Conservation (phyloP, 1,140 invertebrate genomes). For the Drosophila parvula region DNA sequence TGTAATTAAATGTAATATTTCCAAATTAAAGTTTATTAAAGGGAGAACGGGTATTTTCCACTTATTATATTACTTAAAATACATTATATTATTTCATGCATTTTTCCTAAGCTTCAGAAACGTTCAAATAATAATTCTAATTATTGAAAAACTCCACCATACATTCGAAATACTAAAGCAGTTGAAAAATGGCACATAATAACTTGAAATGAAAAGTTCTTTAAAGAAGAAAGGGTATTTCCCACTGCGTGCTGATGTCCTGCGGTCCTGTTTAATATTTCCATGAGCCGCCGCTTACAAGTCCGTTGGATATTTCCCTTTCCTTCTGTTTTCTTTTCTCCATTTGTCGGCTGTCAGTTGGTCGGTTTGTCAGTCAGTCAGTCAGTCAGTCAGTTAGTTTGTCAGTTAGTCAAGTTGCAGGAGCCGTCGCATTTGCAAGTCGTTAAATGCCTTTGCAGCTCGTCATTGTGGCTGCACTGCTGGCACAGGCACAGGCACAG, state of each 20-base stretch:
- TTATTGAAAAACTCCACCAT: too few relatives aligned
- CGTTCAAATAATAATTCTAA: too few relatives aligned
- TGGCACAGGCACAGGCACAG: slow-evolving; percentile 4
- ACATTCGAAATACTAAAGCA: too few relatives aligned
- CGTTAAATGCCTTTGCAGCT: slow-evolving; percentile 78
- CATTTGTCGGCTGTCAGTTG: slow-evolving; percentile 74
- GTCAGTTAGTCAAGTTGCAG: slow-evolving; percentile 42
- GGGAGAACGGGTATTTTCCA: too few relatives aligned
- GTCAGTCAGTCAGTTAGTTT: slow-evolving; percentile 19
- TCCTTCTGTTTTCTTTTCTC: slow-evolving; percentile 19
- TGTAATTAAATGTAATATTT: too few relatives aligned
- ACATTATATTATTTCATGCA: too few relatives aligned
- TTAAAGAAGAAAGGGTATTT: background rate
- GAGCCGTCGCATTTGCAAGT: slow-evolving; percentile 71
- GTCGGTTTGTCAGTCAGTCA: slow-evolving; percentile 51
- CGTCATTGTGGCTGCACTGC: slow-evolving; percentile 64
- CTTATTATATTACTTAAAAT: too few relatives aligned
- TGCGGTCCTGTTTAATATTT: slow-evolving; percentile 19
- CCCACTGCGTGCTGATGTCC: background rate
- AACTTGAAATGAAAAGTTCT: background rate
- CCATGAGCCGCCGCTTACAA: slow-evolving; percentile 25
- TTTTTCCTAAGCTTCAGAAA: too few relatives aligned
- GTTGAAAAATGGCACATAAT: too few relatives aligned
- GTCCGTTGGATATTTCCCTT: slow-evolving; percentile 14
- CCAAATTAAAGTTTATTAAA: too few relatives aligned